Evolutionary conservation across 2,797 vertebrate species (phyloP), one percentile per base, ranked within the genome.

Genomic region (Simalia tracyae): DNA sequence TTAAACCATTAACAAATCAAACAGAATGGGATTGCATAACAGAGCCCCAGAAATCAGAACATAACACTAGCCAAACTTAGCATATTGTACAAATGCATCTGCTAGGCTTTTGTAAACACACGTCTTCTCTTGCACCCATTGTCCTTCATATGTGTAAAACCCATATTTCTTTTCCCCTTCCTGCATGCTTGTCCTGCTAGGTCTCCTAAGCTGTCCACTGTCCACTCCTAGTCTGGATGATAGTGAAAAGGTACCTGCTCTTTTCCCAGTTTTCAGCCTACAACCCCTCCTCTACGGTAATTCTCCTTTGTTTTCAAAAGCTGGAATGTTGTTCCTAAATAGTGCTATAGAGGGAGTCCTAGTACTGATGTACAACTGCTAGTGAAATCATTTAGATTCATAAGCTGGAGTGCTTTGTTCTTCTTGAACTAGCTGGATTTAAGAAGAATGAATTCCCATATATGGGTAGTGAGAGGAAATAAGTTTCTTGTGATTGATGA

Each of bases 221-320:
- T 28, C 85, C n/a, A 57, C 26, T 42, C 8, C 85, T 86, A 10
- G 26, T 88, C 31, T 66, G 28, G 11, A 31, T 42, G 56, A 9
- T 22, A 46, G 86, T 19, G 19, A 56, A 31, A 24, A 5, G 14
- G n/a, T 5, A 0, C 7, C 54, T 56, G 36, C 63, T 31, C n/a
- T 61, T 46, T n/a, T 36, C 81, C 15, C n/a, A 7, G 4, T 56
- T 81, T 61, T 50, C 72, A 46, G 76, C 26, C 60, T 84, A 87
- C 42, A 22, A 57, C 46, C 36, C 46, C 68, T 64, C 72, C 28
- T 64, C 50, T 42, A 24, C 57, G 12, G 76, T 63, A 60, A 85
- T 60, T 26, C 19, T 84, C 87, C 86, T 88, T 91, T 86, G 91
- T 92, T 92, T 92, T 68, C 84, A 86, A 50, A 56, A 3, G 28